These are phyloP conservation scores for Nothura maculosa DNA, from an alignment of 2,797 vertebrate genomes.

Conservation along the genomic window DNA sequence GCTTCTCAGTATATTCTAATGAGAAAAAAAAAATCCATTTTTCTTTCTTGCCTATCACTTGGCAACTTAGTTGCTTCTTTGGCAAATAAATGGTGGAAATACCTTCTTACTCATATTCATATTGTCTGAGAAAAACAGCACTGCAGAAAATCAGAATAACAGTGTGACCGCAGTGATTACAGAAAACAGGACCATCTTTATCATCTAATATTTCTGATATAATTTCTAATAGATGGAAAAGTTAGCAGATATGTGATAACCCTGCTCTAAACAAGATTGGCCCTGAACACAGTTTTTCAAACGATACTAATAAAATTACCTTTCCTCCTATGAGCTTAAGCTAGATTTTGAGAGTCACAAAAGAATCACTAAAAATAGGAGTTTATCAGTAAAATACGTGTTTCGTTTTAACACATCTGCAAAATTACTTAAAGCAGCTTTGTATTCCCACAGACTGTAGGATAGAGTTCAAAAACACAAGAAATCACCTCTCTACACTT, in stretches of 20 bases:
- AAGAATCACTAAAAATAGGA: not conserved
- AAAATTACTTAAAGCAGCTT: not conserved
- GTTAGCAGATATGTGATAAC: not conserved
- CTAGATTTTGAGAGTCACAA: not conserved
- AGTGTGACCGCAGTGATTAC: not conserved
- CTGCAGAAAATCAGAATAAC: not conserved
- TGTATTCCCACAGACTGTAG: not conserved
- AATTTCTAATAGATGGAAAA: not conserved
- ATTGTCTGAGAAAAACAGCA: not conserved
- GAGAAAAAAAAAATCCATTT: not conserved
- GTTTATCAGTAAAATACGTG: not conserved
- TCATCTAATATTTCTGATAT: not conserved
- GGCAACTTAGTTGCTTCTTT: not conserved
- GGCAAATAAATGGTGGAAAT: not conserved
- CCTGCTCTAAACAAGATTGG: not conserved
- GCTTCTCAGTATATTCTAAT: not conserved
- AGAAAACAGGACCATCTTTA: not conserved
- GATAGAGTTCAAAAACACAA: not conserved
- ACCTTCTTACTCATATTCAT: not conserved
- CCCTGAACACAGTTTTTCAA: rapidly evolving
- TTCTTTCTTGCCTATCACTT: too few species aligned
- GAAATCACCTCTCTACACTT: not conserved
- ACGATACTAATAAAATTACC: not conserved
- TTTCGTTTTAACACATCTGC: not conserved
- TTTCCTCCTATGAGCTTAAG: not conserved